Evolutionary conservation across 23 tunicate species (phyloP), one percentile per base, ranked within the genome.

Genomic region (Phallusia fumigata): DNA sequence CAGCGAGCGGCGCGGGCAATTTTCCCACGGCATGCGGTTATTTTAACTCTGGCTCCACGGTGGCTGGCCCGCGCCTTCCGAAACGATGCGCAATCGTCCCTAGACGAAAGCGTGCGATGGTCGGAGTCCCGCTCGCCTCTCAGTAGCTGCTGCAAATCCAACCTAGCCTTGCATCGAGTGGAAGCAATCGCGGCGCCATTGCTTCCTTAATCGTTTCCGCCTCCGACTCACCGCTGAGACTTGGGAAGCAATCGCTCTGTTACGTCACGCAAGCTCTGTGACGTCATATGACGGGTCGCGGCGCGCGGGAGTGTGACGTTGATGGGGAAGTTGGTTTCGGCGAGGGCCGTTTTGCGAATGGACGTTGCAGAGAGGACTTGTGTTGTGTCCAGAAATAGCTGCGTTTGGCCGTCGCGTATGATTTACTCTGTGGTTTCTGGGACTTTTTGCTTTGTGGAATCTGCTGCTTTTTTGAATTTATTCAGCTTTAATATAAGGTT

Each of bases 61-160:
- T 58, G 69, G 69, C 69, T 58, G 69, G 69, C 69, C 69, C 69
- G 69, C 16, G 69, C 26, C 69, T 58, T 58, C 69, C 69, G 69
- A 40, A 40, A 40, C 47, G 47, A 40, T 40, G 47, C 10, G 47
- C 47, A 40, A 40, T 40, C 47, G 47, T 5, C 10, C 47, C 47
- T 40, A 5, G 10, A 40, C 10, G 47, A 40, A 10, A 40, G 5
- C 8, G 47, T 10, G 5, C 10, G 47, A 40, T 40, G 47, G 10
- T 10, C 10, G 47, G 8, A 3, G 47, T 10, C 47, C 16, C 69
- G 28, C 13, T 13, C 5, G 28, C 28, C 28, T 58, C 69, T 16
- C 26, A 58, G 28, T 58, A 6, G 69, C 69, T 58, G 28, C 69
- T 58, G 11, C 69, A 24, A 58, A 13, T 58, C 69, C 69, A 21